phyloP scores from a whole-genome alignment of 2,113 vertebrate species.

The Muntiacus reevesi region DNA sequence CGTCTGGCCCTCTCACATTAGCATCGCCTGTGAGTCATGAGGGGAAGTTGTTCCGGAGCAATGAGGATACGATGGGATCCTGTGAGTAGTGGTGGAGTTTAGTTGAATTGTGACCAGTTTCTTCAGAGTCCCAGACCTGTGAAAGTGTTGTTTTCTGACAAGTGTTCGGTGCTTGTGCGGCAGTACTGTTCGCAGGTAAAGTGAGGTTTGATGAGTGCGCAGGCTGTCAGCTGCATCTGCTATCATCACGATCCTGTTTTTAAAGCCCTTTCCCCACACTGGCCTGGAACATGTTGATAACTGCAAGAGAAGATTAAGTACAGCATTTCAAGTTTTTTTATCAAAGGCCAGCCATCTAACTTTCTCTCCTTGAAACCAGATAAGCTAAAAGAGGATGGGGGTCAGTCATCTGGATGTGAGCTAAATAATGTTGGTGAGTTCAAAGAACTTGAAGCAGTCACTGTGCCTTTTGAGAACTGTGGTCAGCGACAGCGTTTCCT shows the following conservation, averaged over 20 bases:
- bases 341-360: not conserved
- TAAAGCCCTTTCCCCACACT: not conserved
- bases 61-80: not conserved
- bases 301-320: not conserved
- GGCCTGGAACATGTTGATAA: not conserved
- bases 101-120: not conserved
- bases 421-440: not conserved
- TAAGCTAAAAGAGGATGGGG: not conserved
- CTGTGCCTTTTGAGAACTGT: not conserved
- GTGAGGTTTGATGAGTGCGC: not conserved
- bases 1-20: not conserved
- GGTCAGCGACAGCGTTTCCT: not conserved
- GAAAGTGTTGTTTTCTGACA: not conserved
- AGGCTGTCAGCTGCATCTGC: not conserved
- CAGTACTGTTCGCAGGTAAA: not conserved
- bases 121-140: not conserved
- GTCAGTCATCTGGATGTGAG: not conserved
- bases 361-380: not conserved
- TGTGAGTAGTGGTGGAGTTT: not conserved
- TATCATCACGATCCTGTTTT: not conserved
- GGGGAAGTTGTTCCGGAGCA: not conserved
- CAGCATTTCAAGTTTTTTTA: not conserved
- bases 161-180: not conserved
- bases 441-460: not conserved
- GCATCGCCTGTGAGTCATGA: not conserved